Base-by-base conservation (phyloP, 1,140 invertebrate genomes). In the Drosophila cardini region DNA sequence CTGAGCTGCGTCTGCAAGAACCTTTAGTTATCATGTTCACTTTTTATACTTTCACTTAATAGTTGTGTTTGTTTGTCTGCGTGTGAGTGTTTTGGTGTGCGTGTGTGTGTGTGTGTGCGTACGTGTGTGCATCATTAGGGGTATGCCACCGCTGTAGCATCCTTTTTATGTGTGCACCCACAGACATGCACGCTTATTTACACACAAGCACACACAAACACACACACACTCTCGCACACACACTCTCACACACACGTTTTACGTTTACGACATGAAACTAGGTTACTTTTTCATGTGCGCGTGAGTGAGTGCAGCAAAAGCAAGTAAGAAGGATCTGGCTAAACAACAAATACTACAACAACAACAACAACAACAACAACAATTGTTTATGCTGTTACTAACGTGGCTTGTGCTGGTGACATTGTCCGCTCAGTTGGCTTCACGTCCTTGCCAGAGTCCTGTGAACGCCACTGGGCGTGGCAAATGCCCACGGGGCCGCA, bases 251-350 rank as follows among this genome's bases (percentile, higher is more conserved):
- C 42, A 61, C 56, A 64, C 48, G 89, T 80, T 80, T 72, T 76
- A 70, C 84, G 80, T 84, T 84, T 79, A 87, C 84, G 84, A 89
- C 84, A 78, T 84, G 84, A 87, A 87, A 87, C 84, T 89, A 87
- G 84, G 84, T 87, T 87, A 87, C 79, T 80, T 87, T 89, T 84
- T 68, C 83, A 86, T 82, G 53, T 63, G 83, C 71, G 82, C 76
- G 78, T 81, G 78, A 79, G 50, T 68, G 75, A 56, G 73, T 86
- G 74, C 78, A 71, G 13, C 81, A 71, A 40, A 32, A 76, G 26
- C 34, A 67, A 26, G 21, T 4, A 26, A 26, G 21, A 26, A 26
- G 21, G 21, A 26, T 26, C 21, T 26, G 21, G 21, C 21, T 26
- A 26, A 26, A 43, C 15, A 61, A 18, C 7, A 68, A 53, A 26